Evolutionary conservation across 35 echinoderm and acorn worm genomes (phyloP).

Genomic region (Acanthaster planci): DNA sequence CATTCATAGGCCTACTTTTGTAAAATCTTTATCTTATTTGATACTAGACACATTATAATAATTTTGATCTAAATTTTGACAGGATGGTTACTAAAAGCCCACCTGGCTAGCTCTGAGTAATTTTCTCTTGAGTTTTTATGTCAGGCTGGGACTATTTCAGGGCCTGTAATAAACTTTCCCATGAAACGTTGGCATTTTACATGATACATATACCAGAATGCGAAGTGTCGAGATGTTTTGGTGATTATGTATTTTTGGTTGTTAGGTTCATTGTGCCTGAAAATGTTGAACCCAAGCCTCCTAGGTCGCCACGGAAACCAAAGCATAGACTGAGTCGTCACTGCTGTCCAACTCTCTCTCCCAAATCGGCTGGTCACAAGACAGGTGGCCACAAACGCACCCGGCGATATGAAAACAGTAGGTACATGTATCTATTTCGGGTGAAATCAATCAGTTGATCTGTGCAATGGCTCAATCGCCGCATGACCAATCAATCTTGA

Average conservation of each 20-base stretch:
- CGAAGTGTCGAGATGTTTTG: not conserved
- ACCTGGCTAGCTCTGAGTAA: not conserved
- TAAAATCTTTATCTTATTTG: no score
- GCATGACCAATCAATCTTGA: no score
- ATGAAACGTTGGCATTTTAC: not conserved
- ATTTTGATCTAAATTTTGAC: not conserved
- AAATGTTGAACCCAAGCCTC: not conserved
- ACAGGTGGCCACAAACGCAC: conserved; percentile 7
- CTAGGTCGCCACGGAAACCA: not conserved
- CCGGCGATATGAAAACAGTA: conserved; percentile 17
- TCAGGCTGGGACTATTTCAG: not conserved
- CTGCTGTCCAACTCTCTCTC: not conserved
- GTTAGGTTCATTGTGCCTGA: conserved; percentile 4
- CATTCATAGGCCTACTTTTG: no score
- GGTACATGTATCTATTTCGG: not conserved
- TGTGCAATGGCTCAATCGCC: no score
- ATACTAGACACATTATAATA: no score
- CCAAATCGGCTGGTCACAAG: conserved; percentile 19
- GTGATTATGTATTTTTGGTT: not conserved
- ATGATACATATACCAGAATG: not conserved
- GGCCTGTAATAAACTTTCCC: not conserved
- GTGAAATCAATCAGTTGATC: no score
- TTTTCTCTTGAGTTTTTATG: not conserved
- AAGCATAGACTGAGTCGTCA: not conserved
- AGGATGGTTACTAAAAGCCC: not conserved